Evolutionary conservation across 2,113 vertebrate genomes (phyloP).

Genomic region (Notiomystis cincta): DNA sequence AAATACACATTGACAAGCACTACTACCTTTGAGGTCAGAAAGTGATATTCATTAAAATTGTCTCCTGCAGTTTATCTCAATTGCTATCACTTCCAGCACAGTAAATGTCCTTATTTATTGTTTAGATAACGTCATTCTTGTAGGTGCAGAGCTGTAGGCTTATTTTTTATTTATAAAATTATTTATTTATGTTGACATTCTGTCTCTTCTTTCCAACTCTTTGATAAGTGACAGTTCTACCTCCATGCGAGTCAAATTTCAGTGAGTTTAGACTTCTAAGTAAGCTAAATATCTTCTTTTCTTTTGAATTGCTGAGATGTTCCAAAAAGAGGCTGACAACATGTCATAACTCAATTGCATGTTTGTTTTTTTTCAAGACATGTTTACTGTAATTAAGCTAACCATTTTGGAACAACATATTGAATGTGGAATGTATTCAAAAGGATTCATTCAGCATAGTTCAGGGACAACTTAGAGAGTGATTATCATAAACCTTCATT

Average conservation of each 20-base stretch:
- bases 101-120: conserved; percentile 27
- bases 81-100: background rate
- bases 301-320: background rate
- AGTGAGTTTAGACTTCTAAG: background rate
- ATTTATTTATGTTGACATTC: conserved; percentile 55
- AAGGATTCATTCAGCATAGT: background rate
- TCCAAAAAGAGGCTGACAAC: background rate
- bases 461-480: background rate
- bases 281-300: background rate
- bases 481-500: background rate
- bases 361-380: background rate
- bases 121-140: background rate
- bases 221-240: conserved; percentile 16
- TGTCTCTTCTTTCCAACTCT: conserved; percentile 52
- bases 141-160: background rate
- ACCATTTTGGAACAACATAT: background rate
- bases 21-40: conserved; percentile 1
- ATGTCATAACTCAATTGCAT: background rate
- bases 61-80: background rate
- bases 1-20: background rate
- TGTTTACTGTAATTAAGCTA: conserved; percentile 21
- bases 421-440: background rate
- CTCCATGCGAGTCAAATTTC: conserved; percentile 1
- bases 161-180: conserved; percentile 65
- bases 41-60: background rate